Evolutionary conservation across 2,797 vertebrate genomes (phyloP).

Genomic region (Melanotaenia trifasciata): DNA sequence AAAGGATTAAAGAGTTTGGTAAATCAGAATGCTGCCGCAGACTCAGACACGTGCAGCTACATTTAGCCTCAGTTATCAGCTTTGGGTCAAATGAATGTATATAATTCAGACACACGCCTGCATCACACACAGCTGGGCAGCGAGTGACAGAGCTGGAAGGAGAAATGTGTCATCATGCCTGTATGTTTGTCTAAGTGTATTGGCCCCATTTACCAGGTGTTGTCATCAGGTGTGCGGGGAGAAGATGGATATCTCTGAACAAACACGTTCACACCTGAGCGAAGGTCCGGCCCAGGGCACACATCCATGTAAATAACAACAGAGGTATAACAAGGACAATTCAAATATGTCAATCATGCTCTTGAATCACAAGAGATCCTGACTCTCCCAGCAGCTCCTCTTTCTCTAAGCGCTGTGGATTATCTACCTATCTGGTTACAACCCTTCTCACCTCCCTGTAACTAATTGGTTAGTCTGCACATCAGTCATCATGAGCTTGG

Average conservation of each 20-base stretch:
- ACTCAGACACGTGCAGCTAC: too few relatives aligned
- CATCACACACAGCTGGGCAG: constrained; percentile 49
- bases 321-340: constrained; percentile 52
- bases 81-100: constrained; percentile 31
- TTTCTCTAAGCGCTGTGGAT: constrained; percentile 55
- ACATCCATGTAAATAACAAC: constrained; percentile 52
- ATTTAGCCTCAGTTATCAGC: not conserved
- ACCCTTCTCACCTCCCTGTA: constrained; percentile 75
- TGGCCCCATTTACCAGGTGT: constrained; percentile 69
- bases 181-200: constrained; percentile 39
- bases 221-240: constrained; percentile 51
- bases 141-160: constrained; percentile 29
- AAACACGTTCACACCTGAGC: constrained; percentile 50
- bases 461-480: constrained; percentile 73
- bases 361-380: constrained; percentile 34
- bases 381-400: not conserved
- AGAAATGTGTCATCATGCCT: constrained; percentile 5
- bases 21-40: not conserved
- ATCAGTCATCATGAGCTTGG: constrained; percentile 69
- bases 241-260: constrained; percentile 41
- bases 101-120: constrained; percentile 28
- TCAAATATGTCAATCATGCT: constrained; percentile 56
- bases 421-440: constrained; percentile 78
- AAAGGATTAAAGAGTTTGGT: not conserved
- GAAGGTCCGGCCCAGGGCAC: constrained; percentile 46